Evolutionary conservation across 1,140 invertebrate species (phyloP), one percentile per base, ranked within the genome.

Genomic region (Drosophila triauraria): DNA sequence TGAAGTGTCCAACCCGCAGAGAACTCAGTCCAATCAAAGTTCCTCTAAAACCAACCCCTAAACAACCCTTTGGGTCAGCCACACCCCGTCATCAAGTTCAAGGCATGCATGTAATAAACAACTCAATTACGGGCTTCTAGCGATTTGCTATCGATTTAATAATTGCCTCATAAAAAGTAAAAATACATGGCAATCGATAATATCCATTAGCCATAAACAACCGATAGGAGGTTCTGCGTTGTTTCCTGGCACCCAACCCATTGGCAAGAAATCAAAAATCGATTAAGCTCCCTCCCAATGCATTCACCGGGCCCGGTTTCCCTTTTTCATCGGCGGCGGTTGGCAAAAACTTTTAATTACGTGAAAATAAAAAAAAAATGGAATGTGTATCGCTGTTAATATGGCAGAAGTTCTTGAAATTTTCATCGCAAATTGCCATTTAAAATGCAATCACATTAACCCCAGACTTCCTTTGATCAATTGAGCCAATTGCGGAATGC

Each of bases 221-320:
- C 38, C 32, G 69, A 50, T 27, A 23, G 43, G 40, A 43, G 46
- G 44, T 50, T 44, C 43, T 35, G 58, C 48, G 63, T 70, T 63
- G 75, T 46, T 70, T 86, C 69, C 75, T 76, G 65, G 25, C 3
- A 54, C 40, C 27, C 32, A 50, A 69, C 68, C 72, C 82, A 85
- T 85, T 63, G 80, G 67, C 77, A 83, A 83, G 84, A 84, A 78
- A 87, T 87, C 80, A 87, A 78, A 90, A 90, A 87, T 90, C 84
- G 84, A 90, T 87, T 87, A 87, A 90, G 80, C 59, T 44, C 25
- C 46, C 59, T 44, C 25, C 46, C n/a, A 23, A 57, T 50, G 2
- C 57, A 51, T 77, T 53, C 30, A 40, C n/a, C 54, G 44, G 47
- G 44, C n/a, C 47, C 40, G 47, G 44, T 61, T 59, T 56, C 38